Percentiles rank a stretch among this genome's conserved stretches.
Evolutionary conservation across 2,113 vertebrate genomes (phyloP).

Genomic region (Scomber scombrus): DNA sequence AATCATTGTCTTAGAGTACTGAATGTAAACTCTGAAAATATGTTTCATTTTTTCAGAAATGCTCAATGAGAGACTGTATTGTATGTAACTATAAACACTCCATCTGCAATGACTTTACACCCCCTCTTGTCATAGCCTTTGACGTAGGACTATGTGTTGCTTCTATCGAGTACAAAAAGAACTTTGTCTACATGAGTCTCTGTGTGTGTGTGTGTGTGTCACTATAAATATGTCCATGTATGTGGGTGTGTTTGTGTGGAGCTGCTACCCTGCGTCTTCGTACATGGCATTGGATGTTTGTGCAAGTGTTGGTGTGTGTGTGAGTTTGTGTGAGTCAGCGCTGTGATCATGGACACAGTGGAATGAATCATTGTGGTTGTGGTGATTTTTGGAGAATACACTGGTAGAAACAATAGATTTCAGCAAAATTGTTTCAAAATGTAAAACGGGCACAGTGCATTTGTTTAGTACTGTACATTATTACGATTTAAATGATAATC

Average conservation of each 20-base stretch:
- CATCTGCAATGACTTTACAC: constrained; percentile 1
- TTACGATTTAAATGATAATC: constrained; percentile 15
- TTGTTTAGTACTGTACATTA: constrained; percentile 13
- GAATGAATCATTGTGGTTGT: constrained; percentile 67
- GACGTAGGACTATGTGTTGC: neutral
- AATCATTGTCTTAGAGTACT: too few species aligned
- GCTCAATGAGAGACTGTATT: too few species aligned
- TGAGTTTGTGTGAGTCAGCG: constrained; percentile 70
- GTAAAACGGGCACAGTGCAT: constrained; percentile 34
- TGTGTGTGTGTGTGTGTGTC: neutral
- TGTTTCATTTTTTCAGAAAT: too few species aligned
- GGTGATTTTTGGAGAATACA: constrained; percentile 49
- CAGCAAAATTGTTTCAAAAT: constrained; percentile 47
- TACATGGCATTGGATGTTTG: constrained; percentile 17
- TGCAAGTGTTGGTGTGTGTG: constrained; percentile 22
- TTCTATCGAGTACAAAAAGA: neutral
- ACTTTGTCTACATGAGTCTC: neutral
- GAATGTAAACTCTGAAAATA: too few species aligned
- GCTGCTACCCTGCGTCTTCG: constrained; percentile 21
- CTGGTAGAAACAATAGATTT: constrained; percentile 46
- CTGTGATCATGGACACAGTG: constrained; percentile 55
- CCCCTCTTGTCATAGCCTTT: neutral
- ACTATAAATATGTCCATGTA: constrained; percentile 30
- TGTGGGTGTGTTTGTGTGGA: constrained; percentile 42
- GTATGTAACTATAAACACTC: neutral